These are phyloP conservation scores for Phrynosoma blainvillii DNA, from an alignment of 2,113 vertebrate species.

Conservation along the genomic window DNA sequence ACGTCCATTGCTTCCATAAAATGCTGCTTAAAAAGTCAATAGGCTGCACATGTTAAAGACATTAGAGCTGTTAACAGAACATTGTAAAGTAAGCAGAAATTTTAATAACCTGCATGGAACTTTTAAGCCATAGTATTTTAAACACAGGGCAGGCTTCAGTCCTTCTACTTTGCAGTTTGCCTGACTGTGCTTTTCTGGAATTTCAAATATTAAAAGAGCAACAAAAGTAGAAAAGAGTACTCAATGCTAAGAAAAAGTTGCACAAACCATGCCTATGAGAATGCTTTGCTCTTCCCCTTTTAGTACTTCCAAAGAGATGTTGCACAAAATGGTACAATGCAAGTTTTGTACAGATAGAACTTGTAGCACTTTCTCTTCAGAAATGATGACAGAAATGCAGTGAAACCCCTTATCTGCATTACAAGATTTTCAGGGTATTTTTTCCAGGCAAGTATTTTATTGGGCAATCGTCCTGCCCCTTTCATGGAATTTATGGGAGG, in stretches of 20 bases:
- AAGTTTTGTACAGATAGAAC: neutral
- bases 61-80: constrained; percentile 84
- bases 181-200: constrained; percentile 18
- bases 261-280: neutral
- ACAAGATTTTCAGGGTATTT: neutral
- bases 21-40: constrained; percentile 85
- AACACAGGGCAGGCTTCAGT: constrained; percentile 42
- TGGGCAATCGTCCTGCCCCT: neutral
- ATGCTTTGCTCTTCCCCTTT: neutral
- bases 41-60: constrained; percentile 85
- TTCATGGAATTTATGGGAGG: neutral
- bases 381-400: neutral
- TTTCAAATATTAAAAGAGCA: constrained; percentile 35
- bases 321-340: neutral
- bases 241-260: neutral
- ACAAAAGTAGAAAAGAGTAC: neutral
- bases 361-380: neutral
- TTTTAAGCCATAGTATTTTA: constrained; percentile 48
- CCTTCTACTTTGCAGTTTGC: neutral
- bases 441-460: neutral
- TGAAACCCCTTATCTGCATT: neutral
- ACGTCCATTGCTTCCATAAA: constrained; percentile 84
- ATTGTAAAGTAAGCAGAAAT: constrained; percentile 84
- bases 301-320: neutral
- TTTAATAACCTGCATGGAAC: constrained; percentile 76